Conservation (phyloP, 2,113 vertebrate species). For the Tetrax tetrax region DNA sequence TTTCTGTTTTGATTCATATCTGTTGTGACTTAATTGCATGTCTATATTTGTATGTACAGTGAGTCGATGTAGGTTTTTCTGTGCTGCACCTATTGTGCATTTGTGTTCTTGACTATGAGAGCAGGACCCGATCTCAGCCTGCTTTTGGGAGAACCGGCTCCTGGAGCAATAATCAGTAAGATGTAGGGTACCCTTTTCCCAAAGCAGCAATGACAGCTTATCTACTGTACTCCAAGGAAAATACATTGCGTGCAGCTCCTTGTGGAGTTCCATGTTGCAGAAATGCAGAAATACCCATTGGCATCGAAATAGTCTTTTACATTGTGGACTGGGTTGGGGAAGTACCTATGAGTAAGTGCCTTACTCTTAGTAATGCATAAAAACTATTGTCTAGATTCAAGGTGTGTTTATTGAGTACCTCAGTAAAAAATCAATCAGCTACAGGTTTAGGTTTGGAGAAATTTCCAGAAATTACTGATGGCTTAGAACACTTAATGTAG, state of each 20-base stretch:
- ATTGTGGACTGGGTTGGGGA: background rate
- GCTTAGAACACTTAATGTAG: background rate
- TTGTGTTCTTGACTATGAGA: conserved; percentile 50
- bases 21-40: conserved; percentile 58
- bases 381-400: background rate
- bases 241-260: conserved; percentile 16
- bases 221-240: conserved; percentile 3
- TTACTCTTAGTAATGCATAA: background rate
- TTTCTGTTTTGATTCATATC: conserved; percentile 52
- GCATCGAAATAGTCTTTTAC: background rate
- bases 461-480: conserved; percentile 42
- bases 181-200: conserved; percentile 29
- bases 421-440: background rate
- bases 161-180: conserved; percentile 50
- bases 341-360: background rate
- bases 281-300: background rate
- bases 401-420: background rate
- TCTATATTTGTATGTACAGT: conserved; percentile 18
- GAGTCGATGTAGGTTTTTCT: background rate
- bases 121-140: conserved; percentile 30
- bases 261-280: conserved; percentile 15
- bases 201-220: conserved; percentile 38
- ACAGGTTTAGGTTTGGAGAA: conserved; percentile 31
- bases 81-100: background rate
- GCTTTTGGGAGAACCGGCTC: conserved; percentile 43